Percentiles rank a stretch among this genome's conserved stretches.
Evolutionary conservation across 2,888 invertebrate genomes (phyloP).

Genomic region (Pelosia muscerda): DNA sequence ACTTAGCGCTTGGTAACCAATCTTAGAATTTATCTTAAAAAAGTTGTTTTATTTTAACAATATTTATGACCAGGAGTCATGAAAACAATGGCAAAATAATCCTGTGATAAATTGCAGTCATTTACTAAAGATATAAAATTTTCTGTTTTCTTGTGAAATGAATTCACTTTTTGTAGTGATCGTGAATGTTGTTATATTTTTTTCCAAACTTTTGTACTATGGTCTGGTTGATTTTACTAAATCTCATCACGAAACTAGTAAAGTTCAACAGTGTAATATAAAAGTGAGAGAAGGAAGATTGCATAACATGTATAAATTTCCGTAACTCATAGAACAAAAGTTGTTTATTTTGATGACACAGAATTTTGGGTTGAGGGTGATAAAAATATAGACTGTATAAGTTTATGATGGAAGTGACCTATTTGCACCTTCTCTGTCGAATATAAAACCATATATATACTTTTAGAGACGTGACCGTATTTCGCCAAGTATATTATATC

Average conservation of each 20-base stretch:
- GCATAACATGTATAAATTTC: constrained; percentile 41
- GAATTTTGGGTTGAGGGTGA: constrained; percentile 21
- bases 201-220: constrained; percentile 25
- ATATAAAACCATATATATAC: background rate
- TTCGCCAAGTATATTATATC: background rate
- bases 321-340: constrained; percentile 44
- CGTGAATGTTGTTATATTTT: constrained; percentile 17
- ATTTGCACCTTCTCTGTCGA: constrained; percentile 36
- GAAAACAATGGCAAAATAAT: constrained; percentile 30
- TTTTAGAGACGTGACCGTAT: background rate
- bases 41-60: constrained; percentile 31
- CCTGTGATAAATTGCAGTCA: constrained; percentile 37
- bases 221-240: constrained; percentile 20
- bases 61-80: constrained; percentile 36
- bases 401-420: constrained; percentile 40
- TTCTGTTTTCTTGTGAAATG: background rate
- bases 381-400: constrained; percentile 43
- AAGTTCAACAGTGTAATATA: constrained; percentile 40
- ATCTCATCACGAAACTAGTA: constrained; percentile 31
- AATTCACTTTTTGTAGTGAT: background rate
- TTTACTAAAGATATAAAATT: constrained; percentile 19
- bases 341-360: constrained; percentile 44
- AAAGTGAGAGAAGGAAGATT: constrained; percentile 27
- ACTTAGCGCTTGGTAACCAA: constrained; percentile 46
- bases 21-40: constrained; percentile 52